Conservation (phyloP, 2,888 invertebrate species). For the Parascotia fuliginaria region DNA sequence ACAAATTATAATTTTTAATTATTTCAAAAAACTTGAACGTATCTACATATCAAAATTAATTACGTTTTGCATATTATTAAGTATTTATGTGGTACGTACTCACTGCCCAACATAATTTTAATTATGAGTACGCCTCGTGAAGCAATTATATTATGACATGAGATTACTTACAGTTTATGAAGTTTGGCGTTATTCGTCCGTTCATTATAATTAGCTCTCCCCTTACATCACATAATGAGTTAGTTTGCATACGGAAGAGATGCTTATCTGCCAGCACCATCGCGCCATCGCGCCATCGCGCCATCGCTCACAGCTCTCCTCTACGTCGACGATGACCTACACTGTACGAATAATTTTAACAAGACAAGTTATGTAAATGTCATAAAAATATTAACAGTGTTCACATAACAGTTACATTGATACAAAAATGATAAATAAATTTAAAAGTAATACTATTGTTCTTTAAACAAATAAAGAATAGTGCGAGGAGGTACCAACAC, state of each 20-base stretch:
- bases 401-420: too few relatives aligned
- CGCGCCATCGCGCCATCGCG: neutral
- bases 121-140: slow-evolving; percentile 6
- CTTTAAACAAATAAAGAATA: too few relatives aligned
- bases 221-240: slow-evolving; percentile 8
- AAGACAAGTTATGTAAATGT: too few relatives aligned
- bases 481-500: too few relatives aligned
- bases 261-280: slow-evolving; percentile 1
- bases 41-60: slow-evolving; percentile 21
- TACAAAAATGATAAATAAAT: too few relatives aligned
- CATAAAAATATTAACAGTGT: too few relatives aligned
- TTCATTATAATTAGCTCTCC: slow-evolving; percentile 13
- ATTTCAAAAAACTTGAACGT: slow-evolving; percentile 8
- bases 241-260: slow-evolving; percentile 10
- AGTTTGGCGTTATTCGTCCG: slow-evolving; percentile 8
- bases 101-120: slow-evolving; percentile 6
- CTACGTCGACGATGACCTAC: too few relatives aligned
- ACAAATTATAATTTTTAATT: slow-evolving; percentile 9
- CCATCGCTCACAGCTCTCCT: too few relatives aligned
- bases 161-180: slow-evolving; percentile 13
- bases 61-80: slow-evolving; percentile 22
- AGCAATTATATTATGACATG: slow-evolving; percentile 19
- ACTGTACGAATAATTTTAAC: too few relatives aligned
- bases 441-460: too few relatives aligned
- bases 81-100: neutral